Percentiles rank a stretch among this genome's conserved stretches.
These are phyloP conservation scores for Melanargia galathea DNA, from an alignment of 2,888 invertebrate species.

Conservation along the genomic window DNA sequence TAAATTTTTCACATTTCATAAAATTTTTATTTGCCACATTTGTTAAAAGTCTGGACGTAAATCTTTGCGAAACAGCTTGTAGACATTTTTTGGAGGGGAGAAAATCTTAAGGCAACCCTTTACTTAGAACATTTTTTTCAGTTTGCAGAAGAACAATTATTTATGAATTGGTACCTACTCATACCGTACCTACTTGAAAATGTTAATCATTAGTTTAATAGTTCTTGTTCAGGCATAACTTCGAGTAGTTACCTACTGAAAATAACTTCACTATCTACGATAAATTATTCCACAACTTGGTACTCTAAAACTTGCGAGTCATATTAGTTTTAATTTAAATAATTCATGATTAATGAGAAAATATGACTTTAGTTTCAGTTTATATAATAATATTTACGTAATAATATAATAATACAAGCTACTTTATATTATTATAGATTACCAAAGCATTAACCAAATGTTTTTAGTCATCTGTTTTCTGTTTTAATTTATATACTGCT, in stretches of 20 bases:
- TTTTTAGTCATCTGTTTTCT: too few species aligned
- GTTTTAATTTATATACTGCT: too few species aligned
- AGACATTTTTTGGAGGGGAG: not conserved
- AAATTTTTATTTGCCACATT: too few species aligned
- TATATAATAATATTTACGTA: not conserved
- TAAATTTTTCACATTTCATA: too few species aligned
- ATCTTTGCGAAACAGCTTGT: slow-evolving; percentile 3
- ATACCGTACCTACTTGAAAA: not conserved
- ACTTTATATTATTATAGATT: too few species aligned
- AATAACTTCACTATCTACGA: not conserved
- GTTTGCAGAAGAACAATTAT: not conserved
- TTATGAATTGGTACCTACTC: not conserved
- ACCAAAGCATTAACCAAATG: too few species aligned
- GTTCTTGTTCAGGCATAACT: not conserved
- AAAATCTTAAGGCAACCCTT: not conserved
- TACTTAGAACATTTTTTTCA: not conserved
- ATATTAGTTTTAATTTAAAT: not conserved
- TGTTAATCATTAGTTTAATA: not conserved
- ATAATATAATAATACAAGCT: not conserved
- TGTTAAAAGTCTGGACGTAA: too few species aligned
- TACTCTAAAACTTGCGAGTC: not conserved
- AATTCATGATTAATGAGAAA: not conserved
- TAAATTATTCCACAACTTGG: not conserved
- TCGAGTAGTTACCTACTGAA: too few species aligned
- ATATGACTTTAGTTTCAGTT: not conserved